Evolutionary conservation across 2,797 vertebrate genomes (phyloP).

Genomic region (Limosa lapponica): DNA sequence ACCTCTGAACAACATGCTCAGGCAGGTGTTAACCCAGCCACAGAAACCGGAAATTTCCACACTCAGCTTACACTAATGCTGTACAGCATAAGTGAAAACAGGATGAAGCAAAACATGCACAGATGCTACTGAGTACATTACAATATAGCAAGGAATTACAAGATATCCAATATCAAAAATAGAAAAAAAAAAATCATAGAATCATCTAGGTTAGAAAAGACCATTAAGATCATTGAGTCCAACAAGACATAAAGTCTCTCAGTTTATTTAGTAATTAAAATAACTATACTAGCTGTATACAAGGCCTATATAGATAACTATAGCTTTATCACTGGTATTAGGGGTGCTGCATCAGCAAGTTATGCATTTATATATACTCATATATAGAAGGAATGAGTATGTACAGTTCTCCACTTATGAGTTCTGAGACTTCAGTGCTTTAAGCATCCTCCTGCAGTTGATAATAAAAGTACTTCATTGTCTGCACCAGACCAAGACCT

Average conservation of each 20-base stretch:
- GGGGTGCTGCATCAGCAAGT: not conserved
- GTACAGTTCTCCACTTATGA: not conserved
- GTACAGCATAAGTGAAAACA: not conserved
- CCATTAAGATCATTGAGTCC: not conserved
- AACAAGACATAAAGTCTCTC: not conserved
- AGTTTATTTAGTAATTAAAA: not conserved
- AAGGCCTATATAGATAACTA: not conserved
- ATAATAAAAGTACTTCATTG: not conserved
- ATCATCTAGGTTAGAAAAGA: not conserved
- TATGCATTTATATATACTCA: accelerated
- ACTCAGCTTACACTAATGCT: not conserved
- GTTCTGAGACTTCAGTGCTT: not conserved
- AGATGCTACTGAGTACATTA: not conserved
- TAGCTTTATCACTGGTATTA: not conserved
- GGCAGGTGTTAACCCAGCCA: not conserved
- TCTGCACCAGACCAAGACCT: not conserved
- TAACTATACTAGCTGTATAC: not conserved
- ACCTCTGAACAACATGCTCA: not conserved
- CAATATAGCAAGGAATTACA: not conserved
- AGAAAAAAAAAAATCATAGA: not conserved
- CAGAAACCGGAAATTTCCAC: not conserved
- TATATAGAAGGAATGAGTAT: accelerated
- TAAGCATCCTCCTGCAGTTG: no score
- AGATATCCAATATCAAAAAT: not conserved
- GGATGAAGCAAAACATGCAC: not conserved